Evolutionary conservation across 2,797 vertebrate genomes (phyloP).

Genomic region (Eleutherodactylus coqui): DNA sequence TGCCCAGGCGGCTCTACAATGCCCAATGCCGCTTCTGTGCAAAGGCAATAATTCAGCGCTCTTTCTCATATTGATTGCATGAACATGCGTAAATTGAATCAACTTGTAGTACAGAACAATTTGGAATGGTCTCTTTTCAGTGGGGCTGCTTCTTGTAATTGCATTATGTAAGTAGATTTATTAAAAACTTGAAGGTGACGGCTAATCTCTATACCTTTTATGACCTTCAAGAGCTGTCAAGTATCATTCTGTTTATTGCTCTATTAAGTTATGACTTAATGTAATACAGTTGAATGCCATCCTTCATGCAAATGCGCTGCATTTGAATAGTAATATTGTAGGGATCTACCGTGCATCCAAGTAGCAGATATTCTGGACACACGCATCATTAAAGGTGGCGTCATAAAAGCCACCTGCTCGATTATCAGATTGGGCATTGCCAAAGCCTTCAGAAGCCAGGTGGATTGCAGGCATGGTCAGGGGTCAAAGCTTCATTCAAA

Average conservation of each 20-base stretch:
- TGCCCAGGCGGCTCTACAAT: too few relatives aligned
- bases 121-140: background rate
- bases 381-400: conserved; percentile 37
- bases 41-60: too few relatives aligned
- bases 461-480: conserved; percentile 47
- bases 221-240: conserved; percentile 29
- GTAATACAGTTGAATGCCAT: conserved; percentile 32
- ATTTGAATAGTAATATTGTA: conserved; percentile 42
- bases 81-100: background rate
- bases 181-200: conserved; percentile 29
- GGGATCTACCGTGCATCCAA: conserved; percentile 5
- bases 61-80: too few relatives aligned
- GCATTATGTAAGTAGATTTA: conserved; percentile 33
- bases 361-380: conserved; percentile 32
- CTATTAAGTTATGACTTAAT: conserved; percentile 8
- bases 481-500: conserved; percentile 42
- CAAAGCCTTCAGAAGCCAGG: conserved; percentile 53
- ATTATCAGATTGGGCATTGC: conserved; percentile 40
- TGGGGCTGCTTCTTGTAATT: background rate
- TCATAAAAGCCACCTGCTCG: conserved; percentile 56
- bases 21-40: too few relatives aligned
- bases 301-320: conserved; percentile 43
- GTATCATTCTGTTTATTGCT: conserved; percentile 33
- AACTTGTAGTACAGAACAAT: background rate
- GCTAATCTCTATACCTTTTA: conserved; percentile 8